Percentiles rank a stretch among this genome's conserved stretches.
These are phyloP conservation scores for Drosophila tripunctata DNA, from an alignment of 2,888 invertebrate species.

Conservation along the genomic window DNA sequence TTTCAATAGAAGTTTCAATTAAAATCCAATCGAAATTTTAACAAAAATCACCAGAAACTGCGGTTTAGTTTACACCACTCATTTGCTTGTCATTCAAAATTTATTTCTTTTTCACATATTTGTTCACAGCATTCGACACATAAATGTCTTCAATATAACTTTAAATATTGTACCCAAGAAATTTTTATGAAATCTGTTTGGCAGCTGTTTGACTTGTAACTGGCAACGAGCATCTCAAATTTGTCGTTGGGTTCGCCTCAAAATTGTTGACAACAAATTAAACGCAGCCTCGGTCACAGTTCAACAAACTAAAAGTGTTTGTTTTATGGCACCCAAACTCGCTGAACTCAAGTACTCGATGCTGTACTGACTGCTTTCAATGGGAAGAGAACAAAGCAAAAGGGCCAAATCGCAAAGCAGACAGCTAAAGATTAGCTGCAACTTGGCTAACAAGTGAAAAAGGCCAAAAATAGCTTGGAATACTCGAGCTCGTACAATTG, in stretches of 20 bases:
- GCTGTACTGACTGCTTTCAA: neutral
- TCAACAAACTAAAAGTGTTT: slow-evolving; percentile 78
- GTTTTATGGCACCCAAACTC: slow-evolving; percentile 65
- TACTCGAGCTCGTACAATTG: slow-evolving; percentile 54
- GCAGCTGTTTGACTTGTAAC: slow-evolving; percentile 37
- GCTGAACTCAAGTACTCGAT: slow-evolving; percentile 35
- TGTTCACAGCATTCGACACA: neutral
- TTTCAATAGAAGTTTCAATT: slow-evolving; percentile 27
- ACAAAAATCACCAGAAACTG: neutral
- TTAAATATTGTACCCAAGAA: neutral
- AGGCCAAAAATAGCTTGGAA: slow-evolving; percentile 69
- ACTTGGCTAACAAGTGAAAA: slow-evolving; percentile 42
- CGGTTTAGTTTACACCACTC: neutral
- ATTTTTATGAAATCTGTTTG: neutral
- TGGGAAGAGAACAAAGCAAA: slow-evolving; percentile 40
- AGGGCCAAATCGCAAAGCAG: slow-evolving; percentile 58
- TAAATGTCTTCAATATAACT: neutral
- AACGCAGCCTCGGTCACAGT: slow-evolving; percentile 63
- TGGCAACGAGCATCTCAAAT: slow-evolving; percentile 43
- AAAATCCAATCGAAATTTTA: slow-evolving; percentile 24
- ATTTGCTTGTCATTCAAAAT: slow-evolving; percentile 5
- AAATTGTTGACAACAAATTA: slow-evolving; percentile 65
- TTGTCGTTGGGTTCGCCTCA: slow-evolving; percentile 19
- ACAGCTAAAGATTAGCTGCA: slow-evolving; percentile 75
- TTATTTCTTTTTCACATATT: neutral